phyloP scores from a whole-genome alignment of 1,140 invertebrate genomes.

The Drosophila lacteicornis region DNA sequence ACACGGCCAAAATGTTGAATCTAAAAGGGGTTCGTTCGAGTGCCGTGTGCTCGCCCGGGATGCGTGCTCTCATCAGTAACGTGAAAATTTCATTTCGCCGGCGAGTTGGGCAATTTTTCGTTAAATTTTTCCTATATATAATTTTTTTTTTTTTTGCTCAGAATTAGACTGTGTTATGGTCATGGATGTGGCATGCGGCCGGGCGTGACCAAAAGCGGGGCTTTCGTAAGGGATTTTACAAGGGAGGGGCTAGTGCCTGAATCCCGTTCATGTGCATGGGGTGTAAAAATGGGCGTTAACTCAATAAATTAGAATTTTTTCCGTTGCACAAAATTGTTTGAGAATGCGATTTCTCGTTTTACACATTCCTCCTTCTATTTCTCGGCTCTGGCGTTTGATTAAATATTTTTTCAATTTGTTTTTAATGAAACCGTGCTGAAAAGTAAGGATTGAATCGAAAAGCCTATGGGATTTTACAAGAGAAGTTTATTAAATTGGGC shows the following conservation, averaged over 20 bases:
- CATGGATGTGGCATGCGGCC: slow-evolving; percentile 31
- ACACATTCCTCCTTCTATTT: slow-evolving; percentile 17
- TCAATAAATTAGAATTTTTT: slow-evolving; percentile 79
- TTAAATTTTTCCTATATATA: slow-evolving; percentile 49
- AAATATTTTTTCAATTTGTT: slow-evolving; percentile 52
- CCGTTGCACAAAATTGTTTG: slow-evolving; percentile 47
- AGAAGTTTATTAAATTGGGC: background rate
- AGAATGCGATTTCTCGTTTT: slow-evolving; percentile 48
- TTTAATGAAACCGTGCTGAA: slow-evolving; percentile 27
- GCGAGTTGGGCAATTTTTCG: slow-evolving; percentile 53
- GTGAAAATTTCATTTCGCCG: slow-evolving; percentile 79
- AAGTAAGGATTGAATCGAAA: slow-evolving; percentile 15
- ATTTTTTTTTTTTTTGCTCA: slow-evolving; percentile 41
- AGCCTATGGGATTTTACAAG: background rate
- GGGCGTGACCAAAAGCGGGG: slow-evolving; percentile 8
- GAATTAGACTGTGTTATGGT: slow-evolving; percentile 55
- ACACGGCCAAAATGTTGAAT: slow-evolving; percentile 69
- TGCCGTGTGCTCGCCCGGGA: slow-evolving; percentile 47
- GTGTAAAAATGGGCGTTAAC: slow-evolving; percentile 74
- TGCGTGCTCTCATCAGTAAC: slow-evolving; percentile 65
- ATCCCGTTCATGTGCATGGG: slow-evolving; percentile 54
- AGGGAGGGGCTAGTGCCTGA: slow-evolving; percentile 14
- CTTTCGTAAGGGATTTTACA: background rate
- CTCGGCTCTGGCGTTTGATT: slow-evolving; percentile 42
- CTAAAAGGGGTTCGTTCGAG: slow-evolving; percentile 43